These are phyloP conservation scores for Volucella bombylans DNA, from an alignment of 2,888 invertebrate genomes.

Conservation along the genomic window DNA sequence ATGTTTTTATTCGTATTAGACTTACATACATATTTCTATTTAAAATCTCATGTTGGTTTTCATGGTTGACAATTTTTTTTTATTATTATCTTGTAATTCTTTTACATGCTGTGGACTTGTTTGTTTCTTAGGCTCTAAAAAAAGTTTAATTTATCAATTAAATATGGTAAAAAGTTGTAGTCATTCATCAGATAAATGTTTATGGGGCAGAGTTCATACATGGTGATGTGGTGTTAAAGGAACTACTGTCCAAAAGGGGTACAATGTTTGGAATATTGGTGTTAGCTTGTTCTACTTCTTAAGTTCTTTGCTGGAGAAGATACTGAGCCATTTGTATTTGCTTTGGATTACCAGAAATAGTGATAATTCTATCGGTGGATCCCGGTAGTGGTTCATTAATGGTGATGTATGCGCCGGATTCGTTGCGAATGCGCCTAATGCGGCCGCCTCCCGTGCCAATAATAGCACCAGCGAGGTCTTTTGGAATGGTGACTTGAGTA, in stretches of 20 bases:
- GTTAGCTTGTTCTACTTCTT: constrained; percentile 50
- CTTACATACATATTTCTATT: constrained; percentile 28
- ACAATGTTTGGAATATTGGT: constrained; percentile 21
- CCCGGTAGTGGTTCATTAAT: constrained; percentile 97
- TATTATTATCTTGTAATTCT: constrained; percentile 59
- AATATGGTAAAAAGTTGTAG: constrained; percentile 55
- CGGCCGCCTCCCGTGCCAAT: constrained; percentile 98
- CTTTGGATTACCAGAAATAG: constrained; percentile 94
- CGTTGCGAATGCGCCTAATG: constrained; percentile 97
- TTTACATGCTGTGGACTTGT: constrained; percentile 63
- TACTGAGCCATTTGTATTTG: constrained; percentile 99
- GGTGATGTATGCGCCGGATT: constrained; percentile 97
- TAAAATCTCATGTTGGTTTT: neutral
- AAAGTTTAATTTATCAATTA: constrained; percentile 27
- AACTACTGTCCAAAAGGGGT: constrained; percentile 13
- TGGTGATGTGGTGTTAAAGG: constrained; percentile 31
- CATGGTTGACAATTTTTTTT: constrained; percentile 2
- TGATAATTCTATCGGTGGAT: constrained; percentile 96
- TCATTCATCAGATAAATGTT: constrained; percentile 26
- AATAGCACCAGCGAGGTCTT: constrained; percentile 98
- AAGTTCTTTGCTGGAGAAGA: constrained; percentile 93
- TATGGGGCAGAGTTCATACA: constrained; percentile 28
- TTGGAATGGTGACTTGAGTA: constrained; percentile 98
- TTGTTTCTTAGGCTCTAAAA: constrained; percentile 57
- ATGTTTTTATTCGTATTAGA: constrained; percentile 29